phyloP scores from a whole-genome alignment of 2,888 invertebrate species.

The Urechis unicinctus region DNA sequence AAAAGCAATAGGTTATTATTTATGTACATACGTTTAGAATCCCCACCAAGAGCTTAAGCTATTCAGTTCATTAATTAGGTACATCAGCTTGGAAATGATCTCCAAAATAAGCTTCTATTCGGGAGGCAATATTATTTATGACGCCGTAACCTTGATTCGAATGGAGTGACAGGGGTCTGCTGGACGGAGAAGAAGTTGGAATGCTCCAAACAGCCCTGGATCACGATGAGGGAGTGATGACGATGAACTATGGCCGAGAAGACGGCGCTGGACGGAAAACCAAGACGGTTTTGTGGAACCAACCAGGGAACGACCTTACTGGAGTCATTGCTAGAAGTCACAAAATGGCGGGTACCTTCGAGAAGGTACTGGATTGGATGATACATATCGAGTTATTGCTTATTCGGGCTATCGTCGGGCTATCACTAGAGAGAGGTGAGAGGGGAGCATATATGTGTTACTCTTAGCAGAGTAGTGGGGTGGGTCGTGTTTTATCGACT shows the following conservation, averaged over 20 bases:
- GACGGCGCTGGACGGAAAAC: constrained; percentile 24
- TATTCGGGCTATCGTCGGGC: no score
- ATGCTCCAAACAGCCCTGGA: constrained; percentile 25
- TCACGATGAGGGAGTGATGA: constrained; percentile 15
- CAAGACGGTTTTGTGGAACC: constrained; percentile 34
- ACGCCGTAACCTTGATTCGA: no score
- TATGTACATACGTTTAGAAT: constrained; percentile 17
- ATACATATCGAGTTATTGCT: no score
- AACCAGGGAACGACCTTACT: constrained; percentile 39
- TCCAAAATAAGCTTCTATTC: not conserved
- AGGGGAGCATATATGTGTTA: not conserved
- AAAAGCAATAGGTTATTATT: constrained; percentile 14
- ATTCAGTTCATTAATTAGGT: not conserved
- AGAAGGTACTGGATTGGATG: no score
- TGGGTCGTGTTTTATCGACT: not conserved
- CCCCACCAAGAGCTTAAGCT: not conserved
- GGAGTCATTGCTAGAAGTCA: constrained; percentile 39
- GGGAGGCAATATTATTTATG: not conserved
- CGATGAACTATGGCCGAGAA: constrained; percentile 2
- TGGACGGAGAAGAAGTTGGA: constrained; percentile 22
- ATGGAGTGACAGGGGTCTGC: constrained; percentile 22
- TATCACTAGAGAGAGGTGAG: no score
- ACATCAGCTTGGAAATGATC: not conserved
- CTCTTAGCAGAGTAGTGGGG: not conserved
- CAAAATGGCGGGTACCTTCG: constrained; percentile 37